Evolutionary conservation across 2,797 vertebrate species (phyloP), one percentile per base, ranked within the genome.

Genomic region (Mormyrus hasselquistii): DNA sequence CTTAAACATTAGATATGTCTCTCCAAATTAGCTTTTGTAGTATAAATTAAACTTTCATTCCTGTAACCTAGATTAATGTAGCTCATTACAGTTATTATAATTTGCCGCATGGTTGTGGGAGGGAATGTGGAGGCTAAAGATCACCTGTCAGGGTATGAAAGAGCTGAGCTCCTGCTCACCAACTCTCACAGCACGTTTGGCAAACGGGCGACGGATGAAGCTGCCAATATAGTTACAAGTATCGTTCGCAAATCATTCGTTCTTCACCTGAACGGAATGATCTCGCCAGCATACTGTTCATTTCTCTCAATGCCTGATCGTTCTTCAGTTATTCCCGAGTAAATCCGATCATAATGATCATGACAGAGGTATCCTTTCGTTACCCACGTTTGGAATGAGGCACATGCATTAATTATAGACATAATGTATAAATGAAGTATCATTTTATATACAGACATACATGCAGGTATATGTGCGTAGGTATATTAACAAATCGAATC

Each of bases 31-130:
- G 34, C 14, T 79, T 79, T 79, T 79, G 73, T 44, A 8, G 73
- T 79, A 79, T 41, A 79, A 79, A 79, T 79, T 79, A 79, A 79
- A 79, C 73, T 44, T 79, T 79, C 34, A 79, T 79, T 79, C 38
- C 73, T 8, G 16, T 79, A 41, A 79, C 73, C 73, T 41, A 38
- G 73, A 79, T 79, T 44, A 79, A 44, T 79, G 73, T n/a, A 79
- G 34, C 73, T 79, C 73, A 79, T 79, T 79, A 79, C 38, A 79
- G 38, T 79, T 76, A 41, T 41, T 79, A 44, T 44, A 38, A 44
- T 41, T 79, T 12, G 38, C 34, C 73, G 2, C 16, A 38, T 44
- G 34, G 69, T 41, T 76, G 4, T 38, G 69, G 69, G 73, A 41
- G 38, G 34, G 38, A 38, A 16, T 2, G 62, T 34, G 62, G 4